Evolutionary conservation across 2,113 vertebrate genomes (phyloP), one percentile per base, ranked within the genome.

Genomic region (Odobenus rosmarus): DNA sequence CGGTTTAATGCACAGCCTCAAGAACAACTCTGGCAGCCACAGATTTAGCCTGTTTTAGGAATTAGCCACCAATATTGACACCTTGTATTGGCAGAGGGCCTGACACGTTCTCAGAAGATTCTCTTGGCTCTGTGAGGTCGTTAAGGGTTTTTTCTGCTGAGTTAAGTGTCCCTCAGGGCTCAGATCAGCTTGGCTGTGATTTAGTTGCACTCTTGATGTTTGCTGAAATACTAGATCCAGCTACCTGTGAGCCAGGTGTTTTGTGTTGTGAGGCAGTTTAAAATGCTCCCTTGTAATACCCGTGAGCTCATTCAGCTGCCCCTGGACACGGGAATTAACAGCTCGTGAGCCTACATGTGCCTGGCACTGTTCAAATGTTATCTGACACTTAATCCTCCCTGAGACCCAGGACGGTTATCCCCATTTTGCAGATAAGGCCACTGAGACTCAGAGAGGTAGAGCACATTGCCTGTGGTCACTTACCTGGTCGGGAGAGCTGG

Each of bases 81-180:
- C 28, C 19, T 92, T 33, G 13, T 53, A n/a, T 62, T 80, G 18
- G 36, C 71, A 24, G 23, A 94, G 55, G 71, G 91, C 55, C 81
- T 64, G 59, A 5, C 0, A 3, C 1, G 0, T 84, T 59, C 89
- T 95, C 42, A 33, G 39, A 62, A 90, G 81, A 91, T 67, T 82
- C 49, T 39, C n/a, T 64, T 86, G 55, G 64, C 51, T 96, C 59
- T 16, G 8, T 49, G 55, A 12, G 46, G 24, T 88, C 3, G 5
- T 92, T 80, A 88, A 21, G 79, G 61, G 39, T 8, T 8, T 92
- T 96, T 96, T 74, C 91, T 95, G 67, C 95, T 91, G 31, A 80
- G 39, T 90, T 80, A 85, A 80, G 76, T 49, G 61, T 95, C 64
- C 36, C 67, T 49, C 15, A 5, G 28, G 67, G 51, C 39, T 80